Percentiles rank a stretch among this genome's conserved stretches.
phyloP scores from a whole-genome alignment of 2,888 invertebrate genomes.

The Smittia aterrima region DNA sequence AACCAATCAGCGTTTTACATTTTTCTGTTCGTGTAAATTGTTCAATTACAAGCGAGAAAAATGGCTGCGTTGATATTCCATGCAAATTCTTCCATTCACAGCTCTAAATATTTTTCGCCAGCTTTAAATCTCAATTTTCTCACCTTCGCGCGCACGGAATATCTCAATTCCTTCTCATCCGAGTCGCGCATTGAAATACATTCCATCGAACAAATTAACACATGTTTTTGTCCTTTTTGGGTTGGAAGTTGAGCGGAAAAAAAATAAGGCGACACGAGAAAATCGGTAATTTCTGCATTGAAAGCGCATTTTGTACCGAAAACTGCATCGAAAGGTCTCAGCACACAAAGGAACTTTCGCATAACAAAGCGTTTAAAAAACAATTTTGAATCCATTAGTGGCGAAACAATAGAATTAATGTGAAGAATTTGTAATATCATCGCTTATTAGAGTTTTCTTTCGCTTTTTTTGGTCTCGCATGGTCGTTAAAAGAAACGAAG shows the following conservation, averaged over 20 bases:
- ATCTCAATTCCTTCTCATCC: constrained; percentile 33
- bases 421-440: constrained; percentile 42
- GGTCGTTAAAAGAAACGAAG: constrained; percentile 4
- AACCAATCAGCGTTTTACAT: constrained; percentile 34
- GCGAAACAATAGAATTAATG: constrained; percentile 41
- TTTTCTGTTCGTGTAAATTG: constrained; percentile 38
- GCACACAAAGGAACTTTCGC: constrained; percentile 28
- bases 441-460: constrained; percentile 37
- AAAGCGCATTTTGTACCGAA: not conserved
- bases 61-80: constrained; percentile 28
- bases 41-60: constrained; percentile 39
- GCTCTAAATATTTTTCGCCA: not conserved
- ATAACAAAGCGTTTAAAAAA: constrained; percentile 40
- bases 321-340: constrained; percentile 9
- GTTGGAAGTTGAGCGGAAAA: not conserved
- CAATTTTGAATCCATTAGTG: constrained; percentile 42
- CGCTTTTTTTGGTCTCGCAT: not conserved
- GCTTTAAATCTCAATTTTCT: constrained; percentile 39
- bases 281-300: not conserved
- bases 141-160: constrained; percentile 18
- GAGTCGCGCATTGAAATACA: constrained; percentile 33
- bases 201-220: constrained; percentile 37
- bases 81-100: constrained; percentile 4
- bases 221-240: constrained; percentile 21
- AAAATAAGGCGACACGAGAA: not conserved